Base-by-base conservation (phyloP, 2,797 vertebrate species). In the Paratrypauchen microcephalus region DNA sequence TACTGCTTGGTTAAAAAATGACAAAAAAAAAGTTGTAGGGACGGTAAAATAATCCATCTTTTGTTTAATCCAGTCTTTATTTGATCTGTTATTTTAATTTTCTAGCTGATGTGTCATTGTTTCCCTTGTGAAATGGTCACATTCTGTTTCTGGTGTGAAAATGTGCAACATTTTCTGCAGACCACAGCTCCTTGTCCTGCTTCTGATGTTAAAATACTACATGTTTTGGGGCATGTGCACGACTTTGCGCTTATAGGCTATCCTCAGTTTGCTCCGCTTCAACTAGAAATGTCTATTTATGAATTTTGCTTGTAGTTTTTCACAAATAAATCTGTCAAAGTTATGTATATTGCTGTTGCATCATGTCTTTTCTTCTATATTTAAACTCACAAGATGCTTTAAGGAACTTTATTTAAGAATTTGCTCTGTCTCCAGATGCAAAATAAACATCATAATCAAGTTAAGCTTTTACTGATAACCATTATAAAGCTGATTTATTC, bases 211-310 rank as follows among this genome's bases (percentile, higher is more conserved):
- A 95, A 95, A 95, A 95, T 96, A 96, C 94, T 95, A 97, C 96
- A 96, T 96, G 95, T 97, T 97, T 92, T 65, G 95, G 95, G 95
- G 97, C 97, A 99, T 99, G 97, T 99, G 97, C 97, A 98, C 96
- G 96, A 96, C 95, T 96, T 93, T 94, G 95, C 95, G 95, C 96
- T 97, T 97, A 96, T 95, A 95, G 95, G 95, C 96, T 96, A 95
- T 94, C 94, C 79, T 94, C 82, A 94, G 96, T 98, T 96, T 94
- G 87, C 92, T 93, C 94, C 89, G 96, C 96, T 98, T 97, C 95
- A 96, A 96, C 97, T 98, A 98, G 95, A 99, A 98, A 98, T 97
- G 97, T 98, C 97, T 99, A 98, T 99, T 99, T 97, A 98, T 99
- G 97, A 97, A 98, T 96, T 98, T 96, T 98, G 96, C 97, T 98